These are phyloP conservation scores for Channa argus DNA, from an alignment of 2,113 vertebrate species.

Conservation along the genomic window DNA sequence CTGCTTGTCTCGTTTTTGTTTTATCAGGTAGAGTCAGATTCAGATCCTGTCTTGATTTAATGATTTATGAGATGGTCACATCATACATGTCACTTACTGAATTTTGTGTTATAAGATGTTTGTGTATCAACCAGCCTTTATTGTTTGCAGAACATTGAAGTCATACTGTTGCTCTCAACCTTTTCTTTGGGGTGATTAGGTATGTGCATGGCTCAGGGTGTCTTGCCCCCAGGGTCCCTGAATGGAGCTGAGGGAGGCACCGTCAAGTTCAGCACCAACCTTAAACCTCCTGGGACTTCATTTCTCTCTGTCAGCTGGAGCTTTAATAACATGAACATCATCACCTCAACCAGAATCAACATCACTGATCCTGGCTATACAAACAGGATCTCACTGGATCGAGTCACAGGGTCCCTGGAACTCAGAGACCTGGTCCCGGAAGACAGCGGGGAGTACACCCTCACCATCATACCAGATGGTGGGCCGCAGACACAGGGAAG, in stretches of 20 bases:
- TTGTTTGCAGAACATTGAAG: neutral
- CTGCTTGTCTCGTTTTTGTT: conserved; percentile 21
- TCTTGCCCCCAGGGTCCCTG: conserved; percentile 63
- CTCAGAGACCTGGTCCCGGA: conserved; percentile 61
- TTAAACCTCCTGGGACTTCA: conserved; percentile 23
- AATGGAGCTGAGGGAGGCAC: conserved; percentile 47
- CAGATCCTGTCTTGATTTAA: neutral
- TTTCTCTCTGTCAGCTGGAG: conserved; percentile 69
- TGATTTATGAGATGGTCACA: too few species aligned
- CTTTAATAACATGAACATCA: conserved; percentile 59
- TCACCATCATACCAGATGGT: conserved; percentile 48
- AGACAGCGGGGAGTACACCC: conserved; percentile 66
- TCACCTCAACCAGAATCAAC: conserved; percentile 35
- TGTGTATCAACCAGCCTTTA: too few species aligned
- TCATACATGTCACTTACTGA: neutral
- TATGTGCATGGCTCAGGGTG: conserved; percentile 31
- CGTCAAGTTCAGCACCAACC: conserved; percentile 60
- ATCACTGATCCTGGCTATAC: neutral
- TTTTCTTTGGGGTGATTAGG: conserved; percentile 21
- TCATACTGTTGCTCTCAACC: neutral
- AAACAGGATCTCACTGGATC: conserved; percentile 63
- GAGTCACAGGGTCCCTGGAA: conserved; percentile 68
- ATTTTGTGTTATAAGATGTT: too few species aligned
- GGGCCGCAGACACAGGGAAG: conserved; percentile 43
- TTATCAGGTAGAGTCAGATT: conserved; percentile 50